These are phyloP conservation scores for Poicephalus meyeri DNA, from an alignment of 2,113 vertebrate species.

Conservation along the genomic window DNA sequence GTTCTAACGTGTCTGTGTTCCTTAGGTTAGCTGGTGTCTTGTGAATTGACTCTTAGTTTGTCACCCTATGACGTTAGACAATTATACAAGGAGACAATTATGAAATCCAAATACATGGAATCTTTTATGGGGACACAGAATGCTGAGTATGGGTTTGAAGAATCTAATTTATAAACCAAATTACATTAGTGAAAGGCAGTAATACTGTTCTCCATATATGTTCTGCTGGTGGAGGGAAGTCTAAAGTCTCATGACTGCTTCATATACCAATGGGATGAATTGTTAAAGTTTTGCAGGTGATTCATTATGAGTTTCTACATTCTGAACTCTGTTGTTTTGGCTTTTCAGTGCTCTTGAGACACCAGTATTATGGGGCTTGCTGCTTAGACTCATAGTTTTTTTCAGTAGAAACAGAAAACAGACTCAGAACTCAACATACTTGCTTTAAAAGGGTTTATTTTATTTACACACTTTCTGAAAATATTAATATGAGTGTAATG, in stretches of 20 bases:
- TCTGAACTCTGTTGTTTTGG: background rate
- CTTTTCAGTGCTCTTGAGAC: background rate
- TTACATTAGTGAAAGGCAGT: background rate
- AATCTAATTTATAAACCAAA: background rate
- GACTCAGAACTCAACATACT: background rate
- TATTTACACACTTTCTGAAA: background rate
- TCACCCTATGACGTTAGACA: background rate
- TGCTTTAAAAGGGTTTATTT: background rate
- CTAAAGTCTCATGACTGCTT: background rate
- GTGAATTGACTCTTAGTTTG: background rate
- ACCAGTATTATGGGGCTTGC: background rate
- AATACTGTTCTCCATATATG: background rate
- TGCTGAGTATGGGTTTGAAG: background rate
- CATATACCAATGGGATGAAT: background rate
- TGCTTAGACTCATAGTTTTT: background rate
- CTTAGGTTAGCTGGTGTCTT: background rate
- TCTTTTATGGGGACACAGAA: background rate
- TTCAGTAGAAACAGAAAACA: background rate
- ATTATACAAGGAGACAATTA: background rate
- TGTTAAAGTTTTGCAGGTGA: background rate
- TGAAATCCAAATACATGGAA: background rate
- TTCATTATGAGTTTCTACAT: background rate
- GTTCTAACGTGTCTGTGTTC: background rate
- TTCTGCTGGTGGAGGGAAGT: background rate
- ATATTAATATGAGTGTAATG: background rate